Conservation (phyloP, 2,113 vertebrate species). For the Pluvianellus socialis region DNA sequence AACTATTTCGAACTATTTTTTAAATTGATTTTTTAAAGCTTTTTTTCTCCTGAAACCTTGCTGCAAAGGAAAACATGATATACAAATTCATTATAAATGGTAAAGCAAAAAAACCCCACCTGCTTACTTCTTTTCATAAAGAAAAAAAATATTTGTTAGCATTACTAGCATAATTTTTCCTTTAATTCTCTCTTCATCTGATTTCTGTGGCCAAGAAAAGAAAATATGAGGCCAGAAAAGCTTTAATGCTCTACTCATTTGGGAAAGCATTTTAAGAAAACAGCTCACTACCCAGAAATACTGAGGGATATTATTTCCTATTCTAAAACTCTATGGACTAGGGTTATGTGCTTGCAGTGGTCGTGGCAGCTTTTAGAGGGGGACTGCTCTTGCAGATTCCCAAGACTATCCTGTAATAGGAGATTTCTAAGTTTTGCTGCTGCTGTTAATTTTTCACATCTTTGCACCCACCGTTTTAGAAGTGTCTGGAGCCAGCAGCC, state of each 20-base stretch:
- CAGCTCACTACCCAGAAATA: neutral
- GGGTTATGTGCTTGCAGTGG: neutral
- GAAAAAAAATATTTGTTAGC: neutral
- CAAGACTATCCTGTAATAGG: neutral
- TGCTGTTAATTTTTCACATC: neutral
- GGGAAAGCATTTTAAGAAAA: neutral
- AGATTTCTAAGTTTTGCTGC: neutral
- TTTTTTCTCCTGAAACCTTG: neutral
- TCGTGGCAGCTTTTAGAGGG: neutral
- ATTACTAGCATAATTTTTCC: neutral
- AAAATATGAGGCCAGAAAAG: neutral
- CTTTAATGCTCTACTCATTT: neutral
- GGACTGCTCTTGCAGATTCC: neutral
- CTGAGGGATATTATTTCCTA: neutral
- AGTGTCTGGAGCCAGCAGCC: constrained; percentile 18
- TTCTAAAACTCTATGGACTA: neutral
- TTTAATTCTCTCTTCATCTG: neutral
- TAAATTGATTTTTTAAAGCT: neutral
- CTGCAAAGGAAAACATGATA: neutral
- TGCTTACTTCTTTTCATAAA: neutral
- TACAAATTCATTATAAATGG: neutral
- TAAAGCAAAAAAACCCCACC: neutral
- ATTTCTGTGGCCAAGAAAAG: neutral
- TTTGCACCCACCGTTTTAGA: neutral
- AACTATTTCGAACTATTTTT: neutral